These are phyloP conservation scores for Tetramorium alpestre DNA, from an alignment of 1,140 invertebrate species.

Conservation along the genomic window DNA sequence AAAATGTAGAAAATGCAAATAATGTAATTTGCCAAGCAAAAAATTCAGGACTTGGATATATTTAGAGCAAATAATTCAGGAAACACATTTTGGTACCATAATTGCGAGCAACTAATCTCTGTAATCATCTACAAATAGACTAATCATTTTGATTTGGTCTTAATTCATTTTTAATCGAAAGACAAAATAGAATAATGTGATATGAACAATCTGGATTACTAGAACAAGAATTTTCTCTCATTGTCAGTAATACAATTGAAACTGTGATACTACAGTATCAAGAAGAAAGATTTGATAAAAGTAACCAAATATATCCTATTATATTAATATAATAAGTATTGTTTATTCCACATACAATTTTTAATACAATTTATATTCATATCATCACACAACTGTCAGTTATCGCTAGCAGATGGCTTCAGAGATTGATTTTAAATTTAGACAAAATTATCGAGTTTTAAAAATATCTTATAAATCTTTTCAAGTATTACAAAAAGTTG, in stretches of 20 bases:
- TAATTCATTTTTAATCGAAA: background rate
- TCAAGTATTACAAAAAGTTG: background rate
- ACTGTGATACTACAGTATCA: background rate
- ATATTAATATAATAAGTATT: background rate
- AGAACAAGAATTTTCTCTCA: background rate
- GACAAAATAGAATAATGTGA: background rate
- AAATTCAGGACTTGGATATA: too few relatives aligned
- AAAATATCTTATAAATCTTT: background rate
- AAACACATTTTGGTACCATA: too few relatives aligned
- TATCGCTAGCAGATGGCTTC: background rate
- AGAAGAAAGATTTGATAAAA: background rate
- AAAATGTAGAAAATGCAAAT: background rate
- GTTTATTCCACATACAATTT: background rate
- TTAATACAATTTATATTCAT: background rate
- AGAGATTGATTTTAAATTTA: background rate
- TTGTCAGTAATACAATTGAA: background rate
- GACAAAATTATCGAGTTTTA: background rate
- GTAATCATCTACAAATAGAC: constrained; percentile 7
- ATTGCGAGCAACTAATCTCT: too few relatives aligned
- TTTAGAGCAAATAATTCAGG: too few relatives aligned
- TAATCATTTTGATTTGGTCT: background rate
- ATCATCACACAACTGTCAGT: background rate
- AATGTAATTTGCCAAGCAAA: too few relatives aligned
- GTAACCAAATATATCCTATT: background rate
- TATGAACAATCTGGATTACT: background rate